Base-by-base conservation (phyloP, 2,888 invertebrate genomes). In the Tethea ocularis region DNA sequence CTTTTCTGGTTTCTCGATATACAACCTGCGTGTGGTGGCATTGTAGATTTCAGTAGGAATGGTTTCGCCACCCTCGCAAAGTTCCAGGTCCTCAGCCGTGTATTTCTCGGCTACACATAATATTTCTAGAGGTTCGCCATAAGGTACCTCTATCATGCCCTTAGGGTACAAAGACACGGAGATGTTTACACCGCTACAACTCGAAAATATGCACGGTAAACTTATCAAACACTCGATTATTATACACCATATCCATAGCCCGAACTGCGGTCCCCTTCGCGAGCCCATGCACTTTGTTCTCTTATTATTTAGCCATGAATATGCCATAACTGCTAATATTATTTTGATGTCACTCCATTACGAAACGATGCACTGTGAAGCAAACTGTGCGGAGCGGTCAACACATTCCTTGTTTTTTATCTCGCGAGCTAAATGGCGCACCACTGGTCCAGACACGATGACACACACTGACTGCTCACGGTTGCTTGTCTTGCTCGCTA, bases 51-150 rank as follows among this genome's bases (percentile, higher is more conserved):
- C 88, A 20, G 95, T 90, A 63, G 72, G 64, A n/a, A 83, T 59
- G 6, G 38, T 59, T 8, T 65, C 64, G 4, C 74, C 76, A 13
- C 75, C 76, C 10, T 80, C 54, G 0, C 69, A 66, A 63, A 95
- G 95, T 72, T 88, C 87, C 23, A 94, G 89, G 68, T 92, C 86
- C 46, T 88, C 84, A 23, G 88, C 81, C 0, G 83, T 78, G 61
- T 87, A 84, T 53, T 88, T 83, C 62, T 93, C 88, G 53, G 96
- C 89, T 61, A 94, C 88, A 83, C 96, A 96, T 61, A 89, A 94
- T 71, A 96, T 94, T 74, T 94, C 94, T 72, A 96, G 83, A 2
- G 95, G 91, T 23, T 94, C 75, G 1, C 96, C 96, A 75, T 94
- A 93, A 65, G 90, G 89, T 57, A 96, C 80, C 58, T 88, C 81